Conservation (phyloP, 2,888 invertebrate species). For the Seira musarum region DNA sequence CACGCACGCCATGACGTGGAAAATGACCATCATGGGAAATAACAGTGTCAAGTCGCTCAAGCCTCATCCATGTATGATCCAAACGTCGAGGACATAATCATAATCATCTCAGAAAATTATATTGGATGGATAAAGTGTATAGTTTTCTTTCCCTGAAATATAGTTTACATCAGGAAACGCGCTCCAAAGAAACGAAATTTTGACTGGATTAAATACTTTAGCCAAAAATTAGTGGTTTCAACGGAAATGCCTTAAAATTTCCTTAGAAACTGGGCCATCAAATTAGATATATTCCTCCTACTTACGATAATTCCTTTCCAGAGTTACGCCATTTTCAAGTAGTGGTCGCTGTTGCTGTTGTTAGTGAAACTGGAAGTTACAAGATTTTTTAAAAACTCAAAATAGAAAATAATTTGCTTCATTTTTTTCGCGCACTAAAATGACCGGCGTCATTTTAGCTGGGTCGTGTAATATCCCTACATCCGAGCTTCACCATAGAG, state of each 20-base stretch:
- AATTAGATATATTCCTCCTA: too few species aligned
- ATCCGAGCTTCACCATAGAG: slow-evolving; percentile 20
- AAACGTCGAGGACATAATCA: neutral
- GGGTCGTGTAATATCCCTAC: slow-evolving; percentile 39
- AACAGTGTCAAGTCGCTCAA: slow-evolving; percentile 4
- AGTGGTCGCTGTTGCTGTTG: too few species aligned
- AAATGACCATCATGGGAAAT: slow-evolving; percentile 44
- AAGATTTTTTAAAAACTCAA: too few species aligned
- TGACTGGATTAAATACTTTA: neutral
- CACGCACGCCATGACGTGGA: slow-evolving; percentile 32
- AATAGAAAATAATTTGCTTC: too few species aligned
- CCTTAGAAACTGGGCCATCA: too few species aligned
- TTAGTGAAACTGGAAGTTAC: too few species aligned
- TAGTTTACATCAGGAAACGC: neutral
- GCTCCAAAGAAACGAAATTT: too few species aligned
- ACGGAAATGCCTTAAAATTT: too few species aligned
- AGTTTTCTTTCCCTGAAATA: neutral
- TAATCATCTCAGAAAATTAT: neutral
- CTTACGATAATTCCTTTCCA: too few species aligned
- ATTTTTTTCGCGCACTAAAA: slow-evolving; percentile 8
- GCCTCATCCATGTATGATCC: neutral
- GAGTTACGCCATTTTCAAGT: too few species aligned
- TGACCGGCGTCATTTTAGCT: slow-evolving; percentile 52
- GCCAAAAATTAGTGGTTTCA: too few species aligned
- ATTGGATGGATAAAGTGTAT: slow-evolving; percentile 9